Base-by-base conservation (phyloP, 2,888 invertebrate species). In the Tridacna gigas region DNA sequence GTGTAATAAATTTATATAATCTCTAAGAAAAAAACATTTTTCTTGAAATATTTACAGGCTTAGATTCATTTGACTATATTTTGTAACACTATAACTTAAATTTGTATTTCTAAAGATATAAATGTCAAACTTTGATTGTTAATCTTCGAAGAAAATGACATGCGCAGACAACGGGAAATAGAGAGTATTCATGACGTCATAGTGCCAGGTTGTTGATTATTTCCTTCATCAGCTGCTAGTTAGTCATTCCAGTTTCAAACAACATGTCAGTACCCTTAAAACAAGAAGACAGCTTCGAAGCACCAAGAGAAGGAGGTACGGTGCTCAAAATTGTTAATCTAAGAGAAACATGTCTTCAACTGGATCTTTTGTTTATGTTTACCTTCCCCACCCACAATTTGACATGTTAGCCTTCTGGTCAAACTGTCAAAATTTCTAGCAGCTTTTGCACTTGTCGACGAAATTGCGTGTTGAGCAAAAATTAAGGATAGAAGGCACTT, bases 211-310 rank as follows among this genome's bases (percentile, higher is more conserved):
- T 82, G 82, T 74, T 75, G 79, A 80, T 85, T 7, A 7, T 37
- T 79, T 79, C 74, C 79, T 51, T 22, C 69, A 26, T 69, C 69
- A 71, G 48, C 71, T 47, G 18, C 51, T 13, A 25, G 18, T 45
- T 18, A 47, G 47, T 22, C 22, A 51, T 71, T 51, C n/a, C 22
- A 22, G 7, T 7, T 74, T 25, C 11, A 48, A 37, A 51, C 74
- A 66, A 63, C n/a, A 87, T 87, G 87, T 83, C 87, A 85, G 48
- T 85, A 20, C 82, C 81, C 45, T 13, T 73, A 18, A 83, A 77
- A 65, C 25, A 79, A 25, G 77, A 74, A 13, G 85, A 87, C 61
- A 83, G 75, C 47, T 80, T 85, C 37, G 81, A 83, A 26, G 78
- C 79, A 20, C 74, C 81, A n/a, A 77, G 48, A 69, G 79, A 73